Base-by-base conservation (phyloP, 2,113 vertebrate species). In the Emydura subglobosa region DNA sequence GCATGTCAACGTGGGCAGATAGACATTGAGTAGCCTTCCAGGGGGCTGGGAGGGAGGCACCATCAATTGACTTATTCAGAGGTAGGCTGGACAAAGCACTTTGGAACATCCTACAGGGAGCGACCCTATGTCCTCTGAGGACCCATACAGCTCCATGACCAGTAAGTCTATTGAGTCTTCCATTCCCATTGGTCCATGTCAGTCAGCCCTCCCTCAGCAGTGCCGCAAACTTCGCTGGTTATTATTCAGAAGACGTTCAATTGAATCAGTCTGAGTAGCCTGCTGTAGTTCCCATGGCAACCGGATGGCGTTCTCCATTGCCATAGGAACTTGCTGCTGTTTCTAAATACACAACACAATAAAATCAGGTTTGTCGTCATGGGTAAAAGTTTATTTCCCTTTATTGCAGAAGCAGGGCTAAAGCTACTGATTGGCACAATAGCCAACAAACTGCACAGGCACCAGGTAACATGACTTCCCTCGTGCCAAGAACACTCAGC, bases 231-330 rank as follows among this genome's bases (percentile, higher is more conserved):
- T 13, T 17, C 39, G 3, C 61, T 83, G 31, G 74, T 47, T 78
- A 3, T 2, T 10, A 6, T n/a, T 16, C 34, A 17, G 72, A 9
- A 91, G 13, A 3, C 6, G 53, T 85, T 95, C 85, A 90, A 96
- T 95, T 57, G 92, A 96, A 89, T 93, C 83, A 5, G 95, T 82
- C 95, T 85, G 94, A 93, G 95, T 91, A 96, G 97, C 89, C 89
- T 94, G 94, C 90, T 87, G 34, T 80, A 14, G 97, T 96, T 98
- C 94, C 98, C 92, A 97, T 98, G 96, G 98, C 87, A 98, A 98
- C 95, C 29, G 93, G 91, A 94, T 95, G 95, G 91, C 83, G 95
- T 17, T 90, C 94, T 94, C 89, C 53, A 27, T 68, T 76, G 87
- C 89, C 89, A 83, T 54, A 89, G 97, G 95, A 96, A 87, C 93